Evolutionary conservation across 2,888 invertebrate species (phyloP), one percentile per base, ranked within the genome.

Genomic region (Halictus ligatus): DNA sequence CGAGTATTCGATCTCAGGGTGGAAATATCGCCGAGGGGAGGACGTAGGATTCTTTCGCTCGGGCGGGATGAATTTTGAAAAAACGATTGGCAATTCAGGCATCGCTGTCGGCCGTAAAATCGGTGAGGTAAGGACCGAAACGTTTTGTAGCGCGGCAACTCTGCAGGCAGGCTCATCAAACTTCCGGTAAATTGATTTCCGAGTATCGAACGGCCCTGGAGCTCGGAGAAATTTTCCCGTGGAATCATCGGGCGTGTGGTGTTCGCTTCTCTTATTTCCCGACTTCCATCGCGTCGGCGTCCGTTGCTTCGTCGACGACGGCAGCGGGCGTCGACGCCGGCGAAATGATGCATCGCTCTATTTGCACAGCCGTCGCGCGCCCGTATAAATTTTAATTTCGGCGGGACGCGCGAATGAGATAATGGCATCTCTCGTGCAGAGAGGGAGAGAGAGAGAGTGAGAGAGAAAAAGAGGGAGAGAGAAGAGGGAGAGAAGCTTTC

Each of bases 341-440:
- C 67, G 54, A 75, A 48, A 43, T 60, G 75, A 75, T 83, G 74
- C 75, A 80, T 80, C 81, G 83, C 48, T 43, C 75, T 58, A 83
- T 83, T 74, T 60, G 25, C 72, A 21, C 76, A 72, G 29, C 74
- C 72, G 46, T 43, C 72, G 72, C 72, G n/a, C 21, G 40, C n/a
- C 69, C 69, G 29, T 58, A 84, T 84, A 80, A 80, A 86, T 84
- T 80, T 81, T 78, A 81, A 84, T 84, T 78, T 67, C 69, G 64
- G 72, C 75, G 74, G 60, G 77, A 35, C 78, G 13, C 80, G 35
- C 67, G 67, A 18, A 69, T 18, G 25, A 72, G 80, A 78, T 84
- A 75, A 84, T 84, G 84, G 75, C 78, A 80, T 29, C 80, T 43
- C 74, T 72, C 85, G 46, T 12, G 64, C 8, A 21, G 15, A 15